Base-by-base conservation (phyloP, 1,140 invertebrate genomes). In the Dysdera silvatica region DNA sequence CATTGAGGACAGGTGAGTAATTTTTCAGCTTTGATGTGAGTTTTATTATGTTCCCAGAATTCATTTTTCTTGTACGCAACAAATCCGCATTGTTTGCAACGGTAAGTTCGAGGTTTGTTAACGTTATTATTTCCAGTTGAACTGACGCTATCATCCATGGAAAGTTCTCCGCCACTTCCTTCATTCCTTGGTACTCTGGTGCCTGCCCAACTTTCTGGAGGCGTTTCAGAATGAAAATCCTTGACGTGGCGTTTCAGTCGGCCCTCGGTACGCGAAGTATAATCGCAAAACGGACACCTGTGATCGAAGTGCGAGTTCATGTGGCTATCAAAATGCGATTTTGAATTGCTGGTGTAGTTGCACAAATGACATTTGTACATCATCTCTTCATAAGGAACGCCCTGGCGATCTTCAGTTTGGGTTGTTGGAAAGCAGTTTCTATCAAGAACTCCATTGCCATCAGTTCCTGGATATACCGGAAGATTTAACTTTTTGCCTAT, bases 11-110 rank as follows among this genome's bases (percentile, higher is more conserved):
- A 99, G 31, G 84, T 84, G 2, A 99, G 78, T 58, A 95, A 80
- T 72, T 95, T 96, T 61, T 98, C 95, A 0, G 84, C 82, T 68
- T 92, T 93, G 63, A 99, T 97, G 77, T 99, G 97, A 6, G 77
- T 79, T 41, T 84, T 83, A n/a, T 82, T 83, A 75, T 99, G 97
- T 12, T 86, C 82, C 94, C 95, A 99, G 69, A 91, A 96, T 41
- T 91, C 91, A 2, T 86, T 77, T 77, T 98, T 98, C 0, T 89
- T 94, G 2, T 86, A 82, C 0, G 89, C 84, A 0, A 87, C 81
- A 67, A 87, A 88, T 26, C 31, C 20, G 73, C 95, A 99, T 48
- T 94, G 88, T 72, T 97, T 97, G 78, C 95, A 98, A 70, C 87
- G 85, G 74, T 89, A 91, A 0, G 84, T 78, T 23, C 68, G 61